Conservation (phyloP, 2,113 vertebrate genomes). For the Xyliphius kryptos region DNA sequence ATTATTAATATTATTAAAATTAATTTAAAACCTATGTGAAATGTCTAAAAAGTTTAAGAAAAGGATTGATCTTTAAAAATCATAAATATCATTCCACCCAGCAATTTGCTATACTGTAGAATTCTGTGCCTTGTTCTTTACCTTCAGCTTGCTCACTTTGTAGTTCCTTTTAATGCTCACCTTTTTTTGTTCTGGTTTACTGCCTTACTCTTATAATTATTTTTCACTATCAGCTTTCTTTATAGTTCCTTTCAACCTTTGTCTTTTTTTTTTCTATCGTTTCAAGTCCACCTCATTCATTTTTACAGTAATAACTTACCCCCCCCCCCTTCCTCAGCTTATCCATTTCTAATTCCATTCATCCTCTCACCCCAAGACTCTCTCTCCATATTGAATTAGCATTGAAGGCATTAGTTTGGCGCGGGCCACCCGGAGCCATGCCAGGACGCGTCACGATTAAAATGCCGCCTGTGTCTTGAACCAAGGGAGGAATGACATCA, state of each 20-base stretch:
- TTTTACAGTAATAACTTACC: neutral
- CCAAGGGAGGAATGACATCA: slow-evolving; percentile 31
- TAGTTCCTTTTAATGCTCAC: too few species aligned
- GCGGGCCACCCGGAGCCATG: slow-evolving; percentile 38
- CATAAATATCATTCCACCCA: too few species aligned
- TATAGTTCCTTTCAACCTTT: neutral
- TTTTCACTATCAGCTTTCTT: neutral
- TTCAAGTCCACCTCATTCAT: neutral
- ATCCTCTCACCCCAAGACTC: slow-evolving; percentile 3
- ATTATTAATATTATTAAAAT: too few species aligned
- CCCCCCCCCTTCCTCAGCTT: neutral
- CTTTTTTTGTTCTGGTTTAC: neutral
- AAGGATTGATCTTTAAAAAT: too few species aligned
- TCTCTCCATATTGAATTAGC: slow-evolving; percentile 47
- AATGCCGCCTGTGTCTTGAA: slow-evolving; percentile 48
- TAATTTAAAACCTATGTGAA: too few species aligned
- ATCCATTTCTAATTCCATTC: slow-evolving; percentile 9
- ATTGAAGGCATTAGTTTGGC: slow-evolving; percentile 52
- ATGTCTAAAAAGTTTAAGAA: too few species aligned
- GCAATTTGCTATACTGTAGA: too few species aligned
- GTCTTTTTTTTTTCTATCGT: neutral
- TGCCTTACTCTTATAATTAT: neutral
- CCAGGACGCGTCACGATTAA: slow-evolving; percentile 57
- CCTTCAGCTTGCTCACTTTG: too few species aligned
- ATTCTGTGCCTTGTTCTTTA: too few species aligned